Percentiles rank a stretch among this genome's conserved stretches.
phyloP scores from a whole-genome alignment of 1,140 invertebrate species.

The Thaumatotibia leucotreta region DNA sequence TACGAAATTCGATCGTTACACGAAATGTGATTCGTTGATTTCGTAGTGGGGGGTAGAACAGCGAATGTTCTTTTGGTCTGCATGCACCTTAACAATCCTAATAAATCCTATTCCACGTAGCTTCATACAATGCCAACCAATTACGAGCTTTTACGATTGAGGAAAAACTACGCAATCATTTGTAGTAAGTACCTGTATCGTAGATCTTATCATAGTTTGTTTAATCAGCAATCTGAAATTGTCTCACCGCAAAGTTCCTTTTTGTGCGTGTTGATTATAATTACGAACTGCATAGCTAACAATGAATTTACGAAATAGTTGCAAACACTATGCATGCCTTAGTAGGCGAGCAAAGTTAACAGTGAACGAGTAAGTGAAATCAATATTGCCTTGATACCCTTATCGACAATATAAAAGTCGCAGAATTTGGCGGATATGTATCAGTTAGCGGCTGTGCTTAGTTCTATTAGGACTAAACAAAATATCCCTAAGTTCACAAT shows the following conservation, averaged over 20 bases:
- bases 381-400: slow-evolving; percentile 21
- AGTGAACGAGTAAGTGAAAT: slow-evolving; percentile 18
- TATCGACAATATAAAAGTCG: slow-evolving; percentile 19
- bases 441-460: slow-evolving; percentile 18
- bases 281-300: background rate
- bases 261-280: background rate
- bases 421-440: slow-evolving; percentile 10
- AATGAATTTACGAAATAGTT: slow-evolving; percentile 21
- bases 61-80: too few relatives aligned
- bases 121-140: too few relatives aligned
- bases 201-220: background rate
- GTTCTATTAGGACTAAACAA: background rate
- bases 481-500: slow-evolving; percentile 10
- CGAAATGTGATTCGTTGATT: too few relatives aligned
- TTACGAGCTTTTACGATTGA: too few relatives aligned
- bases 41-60: too few relatives aligned
- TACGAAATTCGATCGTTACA: too few relatives aligned
- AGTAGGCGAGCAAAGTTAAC: slow-evolving; percentile 14
- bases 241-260: background rate
- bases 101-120: too few relatives aligned
- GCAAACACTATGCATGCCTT: slow-evolving; percentile 15
- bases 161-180: too few relatives aligned
- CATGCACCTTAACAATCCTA: too few relatives aligned
- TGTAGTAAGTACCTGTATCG: too few relatives aligned
- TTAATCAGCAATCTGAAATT: background rate